Conservation (phyloP, 2,797 vertebrate species). For the Otolemur crassicaudatus region DNA sequence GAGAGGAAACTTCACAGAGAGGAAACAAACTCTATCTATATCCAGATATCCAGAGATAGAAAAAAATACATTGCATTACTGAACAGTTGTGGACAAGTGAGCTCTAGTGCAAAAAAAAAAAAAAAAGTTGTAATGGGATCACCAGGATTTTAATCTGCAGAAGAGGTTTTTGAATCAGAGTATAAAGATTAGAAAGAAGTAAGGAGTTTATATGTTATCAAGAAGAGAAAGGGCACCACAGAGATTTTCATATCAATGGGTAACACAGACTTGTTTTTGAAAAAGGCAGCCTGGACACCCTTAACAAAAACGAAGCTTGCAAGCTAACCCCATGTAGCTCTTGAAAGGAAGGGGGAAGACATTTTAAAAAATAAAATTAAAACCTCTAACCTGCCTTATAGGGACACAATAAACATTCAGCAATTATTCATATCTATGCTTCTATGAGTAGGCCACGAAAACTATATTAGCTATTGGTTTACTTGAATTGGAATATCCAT, state of each 20-base stretch:
- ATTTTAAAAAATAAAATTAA: not conserved
- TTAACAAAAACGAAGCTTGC: not conserved
- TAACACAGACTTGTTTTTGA: not conserved
- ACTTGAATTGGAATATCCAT: not conserved
- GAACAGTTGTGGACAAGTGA: not conserved
- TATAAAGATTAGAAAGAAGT: not conserved
- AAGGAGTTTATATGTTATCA: not conserved
- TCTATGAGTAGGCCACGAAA: not conserved
- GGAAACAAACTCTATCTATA: not conserved
- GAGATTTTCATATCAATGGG: not conserved
- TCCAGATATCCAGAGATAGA: not conserved
- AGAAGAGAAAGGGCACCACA: not conserved
- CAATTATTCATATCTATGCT: not conserved
- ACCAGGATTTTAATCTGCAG: not conserved
- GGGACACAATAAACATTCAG: not conserved
- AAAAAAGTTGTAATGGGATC: not conserved
- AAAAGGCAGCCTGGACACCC: not conserved
- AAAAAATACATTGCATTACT: not conserved
- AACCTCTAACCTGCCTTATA: not conserved
- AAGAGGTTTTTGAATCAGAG: not conserved
- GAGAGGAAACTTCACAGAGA: not conserved
- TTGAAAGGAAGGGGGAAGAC: not conserved
- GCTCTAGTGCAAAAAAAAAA: not conserved
- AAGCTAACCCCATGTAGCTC: not conserved
- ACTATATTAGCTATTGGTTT: not conserved